These are phyloP conservation scores for Drosophila borealis DNA, from an alignment of 2,888 invertebrate species.

Conservation along the genomic window DNA sequence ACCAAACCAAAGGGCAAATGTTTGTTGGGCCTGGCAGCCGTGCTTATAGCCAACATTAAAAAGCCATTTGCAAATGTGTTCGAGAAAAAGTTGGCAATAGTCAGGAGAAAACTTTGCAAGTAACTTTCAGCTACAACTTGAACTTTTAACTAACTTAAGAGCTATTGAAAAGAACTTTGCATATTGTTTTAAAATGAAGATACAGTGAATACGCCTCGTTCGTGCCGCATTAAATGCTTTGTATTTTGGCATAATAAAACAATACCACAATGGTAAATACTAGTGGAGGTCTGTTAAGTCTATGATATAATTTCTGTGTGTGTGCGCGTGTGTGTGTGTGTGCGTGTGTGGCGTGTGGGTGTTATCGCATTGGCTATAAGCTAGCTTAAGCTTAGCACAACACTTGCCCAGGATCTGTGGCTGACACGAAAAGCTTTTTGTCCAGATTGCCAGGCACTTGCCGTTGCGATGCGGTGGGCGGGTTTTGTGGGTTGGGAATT, in stretches of 20 bases:
- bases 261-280: slow-evolving; percentile 4
- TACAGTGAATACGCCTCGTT: slow-evolving; percentile 14
- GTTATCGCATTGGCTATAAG: slow-evolving; percentile 60
- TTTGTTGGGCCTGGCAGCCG: no score
- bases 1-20: no score
- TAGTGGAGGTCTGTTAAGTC: no score
- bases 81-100: not conserved
- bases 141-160: slow-evolving; percentile 14
- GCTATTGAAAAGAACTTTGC: slow-evolving; percentile 8
- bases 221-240: not conserved
- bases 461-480: not conserved
- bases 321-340: no score
- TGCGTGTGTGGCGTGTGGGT: slow-evolving; percentile 18
- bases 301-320: no score
- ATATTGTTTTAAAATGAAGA: slow-evolving; percentile 22
- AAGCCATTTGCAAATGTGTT: slow-evolving; percentile 15
- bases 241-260: not conserved
- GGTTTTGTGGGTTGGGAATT: not conserved
- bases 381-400: slow-evolving; percentile 55
- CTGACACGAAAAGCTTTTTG: slow-evolving; percentile 65
- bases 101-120: slow-evolving; percentile 7
- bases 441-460: slow-evolving; percentile 57
- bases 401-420: slow-evolving; percentile 60
- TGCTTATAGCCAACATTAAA: slow-evolving; percentile 5
- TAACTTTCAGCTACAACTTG: slow-evolving; percentile 15